Percentiles rank a stretch among this genome's conserved stretches.
Conservation (phyloP, 2,113 vertebrate genomes). For the Globicephala melas region DNA sequence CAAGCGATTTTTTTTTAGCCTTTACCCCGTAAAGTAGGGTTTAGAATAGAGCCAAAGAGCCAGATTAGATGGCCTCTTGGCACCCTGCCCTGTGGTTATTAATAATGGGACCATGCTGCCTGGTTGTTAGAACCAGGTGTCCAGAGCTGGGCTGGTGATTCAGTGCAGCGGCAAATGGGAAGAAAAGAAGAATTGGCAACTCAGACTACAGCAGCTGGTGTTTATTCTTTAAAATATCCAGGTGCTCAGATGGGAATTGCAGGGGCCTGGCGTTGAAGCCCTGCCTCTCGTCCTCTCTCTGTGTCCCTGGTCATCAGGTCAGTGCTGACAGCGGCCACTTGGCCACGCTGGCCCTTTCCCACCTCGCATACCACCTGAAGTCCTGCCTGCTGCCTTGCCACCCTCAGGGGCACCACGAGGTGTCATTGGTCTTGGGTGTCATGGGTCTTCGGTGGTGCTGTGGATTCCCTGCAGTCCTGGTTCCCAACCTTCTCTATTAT, state of each 20-base stretch:
- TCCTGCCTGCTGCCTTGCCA: not conserved
- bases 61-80: not conserved
- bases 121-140: slow-evolving; percentile 37
- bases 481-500: not conserved
- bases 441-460: not conserved
- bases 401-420: not conserved
- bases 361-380: not conserved
- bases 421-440: not conserved
- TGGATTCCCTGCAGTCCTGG: not conserved
- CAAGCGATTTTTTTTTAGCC: not conserved
- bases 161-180: not conserved
- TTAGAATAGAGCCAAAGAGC: not conserved
- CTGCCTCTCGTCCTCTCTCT: not conserved
- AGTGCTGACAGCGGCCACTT: not conserved
- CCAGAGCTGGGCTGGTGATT: not conserved
- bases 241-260: not conserved
- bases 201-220: not conserved
- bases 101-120: not conserved
- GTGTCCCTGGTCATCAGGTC: not conserved
- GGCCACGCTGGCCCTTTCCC: not conserved
- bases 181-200: slow-evolving; percentile 28
- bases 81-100: not conserved
- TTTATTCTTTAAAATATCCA: slow-evolving; percentile 21
- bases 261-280: not conserved
- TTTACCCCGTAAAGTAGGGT: not conserved